Evolutionary conservation across 2,888 invertebrate genomes (phyloP).

Genomic region (Philaethria dido): DNA sequence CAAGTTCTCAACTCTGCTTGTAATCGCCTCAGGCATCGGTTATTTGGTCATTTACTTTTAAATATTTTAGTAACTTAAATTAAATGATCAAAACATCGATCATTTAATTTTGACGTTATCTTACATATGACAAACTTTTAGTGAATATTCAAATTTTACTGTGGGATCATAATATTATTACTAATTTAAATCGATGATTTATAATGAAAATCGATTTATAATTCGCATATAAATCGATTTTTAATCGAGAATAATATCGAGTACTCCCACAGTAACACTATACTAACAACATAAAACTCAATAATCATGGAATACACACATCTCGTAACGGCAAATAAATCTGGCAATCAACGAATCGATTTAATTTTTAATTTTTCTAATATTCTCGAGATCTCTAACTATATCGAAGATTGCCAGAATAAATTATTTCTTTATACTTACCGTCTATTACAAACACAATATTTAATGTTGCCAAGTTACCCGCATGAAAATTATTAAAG

Average conservation of each 20-base stretch:
- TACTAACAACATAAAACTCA: background rate
- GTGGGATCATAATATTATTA: slow-evolving; percentile 3
- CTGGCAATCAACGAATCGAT: slow-evolving; percentile 2
- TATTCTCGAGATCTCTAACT: slow-evolving; percentile 4
- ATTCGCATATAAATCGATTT: background rate
- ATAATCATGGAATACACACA: background rate
- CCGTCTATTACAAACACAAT: background rate
- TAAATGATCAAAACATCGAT: slow-evolving; percentile 61
- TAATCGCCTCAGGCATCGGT: background rate
- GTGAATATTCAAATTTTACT: slow-evolving; percentile 11
- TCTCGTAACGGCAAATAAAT: slow-evolving; percentile 2
- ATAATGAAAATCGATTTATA: background rate
- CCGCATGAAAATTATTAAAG: background rate
- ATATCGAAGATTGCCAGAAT: slow-evolving; percentile 1
- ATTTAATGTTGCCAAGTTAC: slow-evolving; percentile 10
- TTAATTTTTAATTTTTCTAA: background rate
- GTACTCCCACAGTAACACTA: background rate
- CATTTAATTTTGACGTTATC: slow-evolving; percentile 54
- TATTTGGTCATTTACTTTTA: slow-evolving; percentile 37
- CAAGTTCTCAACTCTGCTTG: background rate
- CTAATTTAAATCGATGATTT: background rate
- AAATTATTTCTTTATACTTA: slow-evolving; percentile 9
- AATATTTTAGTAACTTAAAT: slow-evolving; percentile 49
- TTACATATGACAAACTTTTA: slow-evolving; percentile 3
- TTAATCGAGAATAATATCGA: background rate